Evolutionary conservation across 2,888 invertebrate species (phyloP).

Genomic region (Caenorhabditis sp.): DNA sequence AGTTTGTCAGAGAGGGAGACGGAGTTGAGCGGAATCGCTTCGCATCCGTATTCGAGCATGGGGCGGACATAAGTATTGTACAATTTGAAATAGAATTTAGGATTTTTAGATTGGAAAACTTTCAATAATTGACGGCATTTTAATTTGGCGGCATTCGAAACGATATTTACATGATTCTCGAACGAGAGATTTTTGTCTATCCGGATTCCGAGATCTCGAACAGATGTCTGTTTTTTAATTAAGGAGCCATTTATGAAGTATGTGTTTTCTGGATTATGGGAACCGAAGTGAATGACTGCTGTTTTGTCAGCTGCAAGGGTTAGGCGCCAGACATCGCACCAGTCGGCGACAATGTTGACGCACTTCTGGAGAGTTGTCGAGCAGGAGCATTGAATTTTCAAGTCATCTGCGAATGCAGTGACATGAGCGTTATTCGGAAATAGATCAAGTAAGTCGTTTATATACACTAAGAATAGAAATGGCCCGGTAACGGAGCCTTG

Average conservation of each 20-base stretch:
- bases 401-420: slow-evolving; percentile 18
- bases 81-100: not conserved
- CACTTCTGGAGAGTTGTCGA: not conserved
- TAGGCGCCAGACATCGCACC: not conserved
- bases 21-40: not conserved
- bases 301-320: slow-evolving; percentile 4
- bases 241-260: not conserved
- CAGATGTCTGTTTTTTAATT: not conserved
- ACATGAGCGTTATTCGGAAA: not conserved
- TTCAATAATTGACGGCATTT: not conserved
- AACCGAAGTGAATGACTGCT: not conserved
- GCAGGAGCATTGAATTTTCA: not conserved
- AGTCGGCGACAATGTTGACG: not conserved
- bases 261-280: not conserved
- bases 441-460: not conserved
- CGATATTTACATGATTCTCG: not conserved
- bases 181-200: not conserved
- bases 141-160: not conserved
- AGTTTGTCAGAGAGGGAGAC: not conserved
- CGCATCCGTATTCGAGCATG: slow-evolving; percentile 21
- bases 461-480: slow-evolving; percentile 6
- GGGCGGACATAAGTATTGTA: slow-evolving; percentile 2
- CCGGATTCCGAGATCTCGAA: not conserved
- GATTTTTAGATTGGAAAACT: not conserved
- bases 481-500: slow-evolving; percentile 9